Conservation (phyloP, 2,888 invertebrate species). For the Dryocosmus kuriphilus region DNA sequence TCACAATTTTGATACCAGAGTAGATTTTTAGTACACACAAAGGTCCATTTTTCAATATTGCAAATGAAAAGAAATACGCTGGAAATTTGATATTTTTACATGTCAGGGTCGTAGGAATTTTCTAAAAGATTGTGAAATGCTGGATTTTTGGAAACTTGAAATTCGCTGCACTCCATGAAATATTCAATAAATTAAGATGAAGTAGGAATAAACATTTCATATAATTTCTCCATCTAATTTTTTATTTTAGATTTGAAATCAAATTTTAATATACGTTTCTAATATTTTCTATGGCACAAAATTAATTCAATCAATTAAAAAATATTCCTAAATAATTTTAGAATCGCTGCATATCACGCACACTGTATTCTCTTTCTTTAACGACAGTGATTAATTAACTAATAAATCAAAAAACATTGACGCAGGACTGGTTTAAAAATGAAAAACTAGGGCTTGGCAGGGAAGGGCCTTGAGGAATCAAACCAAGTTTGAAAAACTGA, state of each 20-base stretch:
- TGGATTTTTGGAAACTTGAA: not conserved
- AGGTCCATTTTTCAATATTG: not conserved
- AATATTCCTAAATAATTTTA: not conserved
- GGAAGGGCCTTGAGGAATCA: slow-evolving; percentile 26
- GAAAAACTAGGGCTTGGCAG: not conserved
- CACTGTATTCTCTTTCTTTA: not conserved
- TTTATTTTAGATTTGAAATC: not conserved
- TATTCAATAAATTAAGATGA: not conserved
- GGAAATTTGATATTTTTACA: slow-evolving; percentile 8
- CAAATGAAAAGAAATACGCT: not conserved
- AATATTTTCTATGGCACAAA: not conserved
- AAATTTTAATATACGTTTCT: not conserved
- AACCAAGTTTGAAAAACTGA: not conserved
- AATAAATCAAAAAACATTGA: not conserved
- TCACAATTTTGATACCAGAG: not conserved
- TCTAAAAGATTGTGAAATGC: not conserved
- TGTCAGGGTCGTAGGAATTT: not conserved
- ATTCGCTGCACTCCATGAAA: not conserved
- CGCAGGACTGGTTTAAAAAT: not conserved
- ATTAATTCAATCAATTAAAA: not conserved
- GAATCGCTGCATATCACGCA: not conserved
- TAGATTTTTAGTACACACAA: not conserved
- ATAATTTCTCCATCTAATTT: not conserved
- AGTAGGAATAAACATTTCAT: not conserved
- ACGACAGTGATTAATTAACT: not conserved